Base-by-base conservation (phyloP, 2,888 invertebrate species). In the Leptopilina drosophilae region DNA sequence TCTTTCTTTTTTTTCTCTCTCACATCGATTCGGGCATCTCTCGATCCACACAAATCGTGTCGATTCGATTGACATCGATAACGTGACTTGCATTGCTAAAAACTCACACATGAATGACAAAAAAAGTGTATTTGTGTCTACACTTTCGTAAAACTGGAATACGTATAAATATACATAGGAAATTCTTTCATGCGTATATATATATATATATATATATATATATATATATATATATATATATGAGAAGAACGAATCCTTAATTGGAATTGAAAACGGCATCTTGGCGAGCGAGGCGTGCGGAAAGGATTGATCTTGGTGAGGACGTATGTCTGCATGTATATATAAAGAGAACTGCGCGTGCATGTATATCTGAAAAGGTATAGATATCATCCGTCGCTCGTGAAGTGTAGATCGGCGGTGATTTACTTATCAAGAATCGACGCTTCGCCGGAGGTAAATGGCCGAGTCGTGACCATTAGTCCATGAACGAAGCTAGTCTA, bases 391-490 rank as follows among this genome's bases (percentile, higher is more conserved):
- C 83, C 84, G 92, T 86, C 92, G 90, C 92, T 92, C 92, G 92
- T 92, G 92, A 92, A 93, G 93, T 92, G 93, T 92, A 93, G 93
- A 93, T 92, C 92, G 92, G 90, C 92, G 92, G 93, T 93, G 93
- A 93, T 93, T 93, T 93, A 92, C 91, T 93, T 92, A 92, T 91
- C 93, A 92, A 92, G 92, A 93, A 93, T 91, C 91, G 93, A 92
- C 92, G 92, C 93, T 93, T 92, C 92, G 93, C 93, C 93, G 93
- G 93, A 93, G 93, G 93, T 93, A 93, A 93, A 93, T 93, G 93
- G 93, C 91, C 92, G 92, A 93, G 92, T 93, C 93, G 93, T 93
- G 93, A 93, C 93, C 93, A 93, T 93, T 93, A 93, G 92, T 91
- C 90, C 89, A 86, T 87, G 88, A 87, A 86, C 83, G 87, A 83